Conservation (phyloP, 2,113 vertebrate species). For the Bubo blakistoni region DNA sequence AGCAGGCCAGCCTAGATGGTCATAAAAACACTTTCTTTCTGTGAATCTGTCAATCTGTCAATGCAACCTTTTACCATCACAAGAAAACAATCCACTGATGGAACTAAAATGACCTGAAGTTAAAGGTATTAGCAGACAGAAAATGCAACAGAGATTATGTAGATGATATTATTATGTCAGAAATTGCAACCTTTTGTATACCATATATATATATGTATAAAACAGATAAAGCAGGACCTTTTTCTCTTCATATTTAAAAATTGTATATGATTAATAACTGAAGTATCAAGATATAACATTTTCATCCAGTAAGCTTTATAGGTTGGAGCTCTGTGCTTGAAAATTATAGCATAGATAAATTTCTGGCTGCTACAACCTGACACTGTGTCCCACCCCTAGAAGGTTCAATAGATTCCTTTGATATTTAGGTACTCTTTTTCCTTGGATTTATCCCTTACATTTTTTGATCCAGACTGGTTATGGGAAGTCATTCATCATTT, state of each 20-base stretch:
- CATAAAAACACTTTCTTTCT: background rate
- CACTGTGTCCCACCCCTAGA: background rate
- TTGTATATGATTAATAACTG: fast-evolving
- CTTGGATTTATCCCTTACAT: background rate
- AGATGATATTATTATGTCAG: background rate
- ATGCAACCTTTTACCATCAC: background rate
- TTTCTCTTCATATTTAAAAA: background rate
- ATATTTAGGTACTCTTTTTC: background rate
- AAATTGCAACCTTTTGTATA: background rate
- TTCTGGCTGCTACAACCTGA: background rate
- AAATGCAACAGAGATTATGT: background rate
- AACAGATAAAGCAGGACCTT: background rate
- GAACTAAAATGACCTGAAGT: background rate
- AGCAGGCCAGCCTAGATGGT: background rate
- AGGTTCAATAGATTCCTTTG: background rate
- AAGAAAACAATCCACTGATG: background rate
- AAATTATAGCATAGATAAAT: background rate
- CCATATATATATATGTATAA: background rate
- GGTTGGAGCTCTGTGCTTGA: background rate
- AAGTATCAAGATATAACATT: background rate
- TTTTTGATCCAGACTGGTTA: background rate
- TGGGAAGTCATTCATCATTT: background rate
- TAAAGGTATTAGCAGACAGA: background rate
- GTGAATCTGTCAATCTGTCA: background rate
- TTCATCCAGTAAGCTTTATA: background rate